Base-by-base conservation (phyloP, 2,888 invertebrate species). In the Chironomus riparius region DNA sequence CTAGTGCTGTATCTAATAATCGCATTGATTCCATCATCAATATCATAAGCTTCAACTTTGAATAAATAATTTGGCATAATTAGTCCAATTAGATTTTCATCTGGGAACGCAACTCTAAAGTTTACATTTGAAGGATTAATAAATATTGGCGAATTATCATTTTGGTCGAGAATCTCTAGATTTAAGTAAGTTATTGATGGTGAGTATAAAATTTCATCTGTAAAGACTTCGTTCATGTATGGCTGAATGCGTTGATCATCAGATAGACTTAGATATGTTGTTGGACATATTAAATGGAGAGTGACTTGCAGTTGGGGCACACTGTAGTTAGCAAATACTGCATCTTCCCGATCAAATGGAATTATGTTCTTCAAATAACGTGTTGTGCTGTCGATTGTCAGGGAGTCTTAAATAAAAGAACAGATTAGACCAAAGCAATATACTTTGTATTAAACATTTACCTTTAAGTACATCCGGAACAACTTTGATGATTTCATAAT, bases 121-220 rank as follows among this genome's bases (percentile, higher is more conserved):
- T 73, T 47, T 48, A 77, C 72, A 3, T 50, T 47, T 10, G 77
- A 68, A 28, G 79, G 78, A 72, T 78, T 71, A 7, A 77, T 77
- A 75, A 81, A 81, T 65, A 79, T 77, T 3, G 81, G 81, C 5
- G 73, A 68, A 78, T 81, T 80, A 76, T 81, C 81, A 71, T 81
- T 81, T 7, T 80, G 78, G 76, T 81, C 81, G n/a, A 79, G 78
- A 12, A 81, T 78, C 13, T 79, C 78, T 4, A 81, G 71, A 13
- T 78, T 77, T 15, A 81, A 68, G 22, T 79, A 76, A 18, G 79
- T 81, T 12, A 77, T 76, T 47, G 79, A 78, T 24, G 78, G 77
- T 4, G 79, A 21, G 69, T 79, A 80, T 2, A 72, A 22, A 68
- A 81, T 80, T 71, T 80, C 80, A 3, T 79, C 73, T 5, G 71